Percentiles rank a stretch among this genome's conserved stretches.
Evolutionary conservation across 2,113 vertebrate species (phyloP).

Genomic region (Nesoenas mayeri): DNA sequence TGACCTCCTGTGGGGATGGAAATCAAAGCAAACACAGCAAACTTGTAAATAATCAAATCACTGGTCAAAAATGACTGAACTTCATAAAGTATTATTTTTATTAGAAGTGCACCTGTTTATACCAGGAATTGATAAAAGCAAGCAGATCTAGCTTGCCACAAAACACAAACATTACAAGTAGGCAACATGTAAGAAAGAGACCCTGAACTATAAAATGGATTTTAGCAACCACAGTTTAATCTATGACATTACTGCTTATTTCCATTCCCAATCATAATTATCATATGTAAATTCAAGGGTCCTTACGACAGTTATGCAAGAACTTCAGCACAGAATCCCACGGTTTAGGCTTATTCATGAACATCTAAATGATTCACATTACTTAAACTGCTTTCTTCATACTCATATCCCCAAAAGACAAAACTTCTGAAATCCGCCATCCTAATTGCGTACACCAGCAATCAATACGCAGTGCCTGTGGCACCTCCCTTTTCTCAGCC

Average conservation of each 20-base stretch:
- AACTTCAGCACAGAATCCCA: neutral
- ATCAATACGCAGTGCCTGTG: neutral
- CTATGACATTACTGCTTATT: neutral
- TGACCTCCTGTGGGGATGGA: accelerated
- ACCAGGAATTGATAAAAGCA: neutral
- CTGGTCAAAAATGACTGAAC: neutral
- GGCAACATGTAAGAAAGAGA: neutral
- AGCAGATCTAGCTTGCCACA: neutral
- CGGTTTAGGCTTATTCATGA: neutral
- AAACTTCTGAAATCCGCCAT: neutral
- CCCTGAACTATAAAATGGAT: neutral
- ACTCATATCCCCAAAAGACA: neutral
- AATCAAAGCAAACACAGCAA: neutral
- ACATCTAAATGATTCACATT: neutral
- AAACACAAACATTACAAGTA: neutral
- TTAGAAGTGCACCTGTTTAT: neutral
- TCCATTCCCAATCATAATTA: neutral
- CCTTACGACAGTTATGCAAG: neutral
- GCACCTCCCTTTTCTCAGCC: neutral
- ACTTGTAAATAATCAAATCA: neutral
- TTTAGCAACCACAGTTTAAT: neutral
- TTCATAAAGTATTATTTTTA: neutral
- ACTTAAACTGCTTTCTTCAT: neutral
- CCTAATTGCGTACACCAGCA: neutral
- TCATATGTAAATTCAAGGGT: neutral